phyloP scores from a whole-genome alignment of 2,113 vertebrate species.

The Brienomyrus brachyistius region DNA sequence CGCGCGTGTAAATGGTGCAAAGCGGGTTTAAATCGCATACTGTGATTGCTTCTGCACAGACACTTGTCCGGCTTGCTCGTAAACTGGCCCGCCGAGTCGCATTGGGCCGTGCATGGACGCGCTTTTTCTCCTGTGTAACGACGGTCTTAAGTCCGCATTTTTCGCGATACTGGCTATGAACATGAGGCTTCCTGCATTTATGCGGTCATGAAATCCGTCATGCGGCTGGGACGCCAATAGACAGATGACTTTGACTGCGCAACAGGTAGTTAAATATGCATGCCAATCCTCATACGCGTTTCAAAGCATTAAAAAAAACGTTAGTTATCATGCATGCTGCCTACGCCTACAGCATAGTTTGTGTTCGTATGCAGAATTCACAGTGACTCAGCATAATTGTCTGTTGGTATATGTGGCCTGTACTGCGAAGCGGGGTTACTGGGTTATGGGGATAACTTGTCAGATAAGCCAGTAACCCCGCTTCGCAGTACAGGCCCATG shows the following conservation, averaged over 20 bases:
- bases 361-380: background rate
- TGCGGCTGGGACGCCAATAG: background rate
- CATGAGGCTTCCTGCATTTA: background rate
- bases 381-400: background rate
- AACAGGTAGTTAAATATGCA: background rate
- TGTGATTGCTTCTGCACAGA: background rate
- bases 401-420: too few relatives aligned
- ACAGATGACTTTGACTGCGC: background rate
- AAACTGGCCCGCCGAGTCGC: background rate
- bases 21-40: background rate
- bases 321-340: background rate
- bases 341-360: background rate
- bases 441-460: too few relatives aligned
- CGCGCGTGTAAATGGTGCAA: background rate
- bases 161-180: background rate
- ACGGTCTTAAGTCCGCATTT: background rate
- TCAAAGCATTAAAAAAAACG: background rate
- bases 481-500: too few relatives aligned
- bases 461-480: too few relatives aligned
- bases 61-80: background rate
- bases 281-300: background rate
- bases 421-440: too few relatives aligned
- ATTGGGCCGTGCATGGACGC: background rate
- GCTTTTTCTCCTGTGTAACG: background rate
- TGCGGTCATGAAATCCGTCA: background rate